Evolutionary conservation across 2,113 vertebrate genomes (phyloP), one percentile per base, ranked within the genome.

Genomic region (Eulacestoma nigropectus): DNA sequence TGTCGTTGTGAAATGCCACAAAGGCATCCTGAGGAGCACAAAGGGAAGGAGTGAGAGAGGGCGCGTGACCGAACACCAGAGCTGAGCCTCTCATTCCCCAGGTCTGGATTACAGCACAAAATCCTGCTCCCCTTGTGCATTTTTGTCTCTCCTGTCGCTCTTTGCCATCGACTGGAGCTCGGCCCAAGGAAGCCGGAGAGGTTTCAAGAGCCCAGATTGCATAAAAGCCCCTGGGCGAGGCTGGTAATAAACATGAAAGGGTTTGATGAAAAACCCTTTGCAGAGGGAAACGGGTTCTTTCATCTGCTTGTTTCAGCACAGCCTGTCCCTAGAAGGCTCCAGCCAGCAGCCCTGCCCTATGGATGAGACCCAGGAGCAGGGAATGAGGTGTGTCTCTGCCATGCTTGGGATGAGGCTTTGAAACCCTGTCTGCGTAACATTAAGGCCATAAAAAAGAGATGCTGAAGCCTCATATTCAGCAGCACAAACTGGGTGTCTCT

Each of bases 11-110:
- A 90, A 98, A 98, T 0, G 98, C 98, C 55, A 80, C 37, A 52
- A 98, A 98, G 6, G 98, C 97, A 72, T 98, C 98, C 98, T 98
- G 87, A 72, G 81, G 59, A 90, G 74, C 72, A 80, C 16, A 84
- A 75, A 65, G 30, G 22, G 7, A 52, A 4, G 27, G 41, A 44
- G 35, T 92, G 52, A 92, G 72, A 30, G 50, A n/a, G 6, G 39
- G 29, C 15, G 29, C 0, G 1, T 4, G 35, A n/a, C 20, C 1
- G 0, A 88, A 74, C 17, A 41, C 20, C 72, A 62, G n/a, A 25
- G 8, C 67, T n/a, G 73, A 93, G 27, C 33, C 21, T 33, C 73
- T 67, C 64, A 20, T 46, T 20, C n/a, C 55, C 47, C 74, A 46
- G 8, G 23, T 46, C 46, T 60, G 55, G 18, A n/a, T 69, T 39